Base-by-base conservation (phyloP, 2,113 vertebrate species). In the Ptilonorhynchus violaceus region DNA sequence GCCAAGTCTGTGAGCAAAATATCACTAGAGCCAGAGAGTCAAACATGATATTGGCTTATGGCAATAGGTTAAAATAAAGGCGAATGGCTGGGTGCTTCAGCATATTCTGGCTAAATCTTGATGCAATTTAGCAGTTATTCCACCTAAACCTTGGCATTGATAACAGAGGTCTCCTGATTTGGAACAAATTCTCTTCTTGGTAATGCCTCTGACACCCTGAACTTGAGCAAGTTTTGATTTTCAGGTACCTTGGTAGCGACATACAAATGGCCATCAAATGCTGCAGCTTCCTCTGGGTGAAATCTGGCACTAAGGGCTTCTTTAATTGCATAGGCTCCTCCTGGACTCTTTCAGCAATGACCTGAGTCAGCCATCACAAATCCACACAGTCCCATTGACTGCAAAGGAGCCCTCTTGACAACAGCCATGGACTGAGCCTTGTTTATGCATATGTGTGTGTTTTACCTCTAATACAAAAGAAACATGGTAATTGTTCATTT, bases 21-120 rank as follows among this genome's bases (percentile, higher is more conserved):
- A 39, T 3, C 69, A 46, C 39, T 16, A 33, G 12, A 89, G 33
- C 31, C 78, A 75, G 42, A 62, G 35, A 52, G 30, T 59, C 72
- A 59, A 0, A 1, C 9, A 3, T 9, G 13, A 2, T 55, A 69
- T 18, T 3, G 2, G 17, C 30, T 47, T 78, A 55, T 15, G 21
- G 60, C 25, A 67, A 30, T 6, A 62, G 19, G 21, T 42, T 62
- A 83, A 90, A 82, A 76, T 41, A 47, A 66, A 86, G 28, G 11
- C 15, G 28, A 66, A 59, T 2, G 1, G 8, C 15, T 52, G 39
- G 4, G 23, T 56, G 41, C 6, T 46, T 20, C 5, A 14, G 10
- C 41, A 13, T 10, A 23, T 80, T 92, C 50, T 74, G 49, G 33
- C 31, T 70, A 15, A 66, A 81, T 55, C 13, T 62, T 81, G 46